Evolutionary conservation across 2,113 vertebrate species (phyloP).

Genomic region (Cavia aperea): DNA sequence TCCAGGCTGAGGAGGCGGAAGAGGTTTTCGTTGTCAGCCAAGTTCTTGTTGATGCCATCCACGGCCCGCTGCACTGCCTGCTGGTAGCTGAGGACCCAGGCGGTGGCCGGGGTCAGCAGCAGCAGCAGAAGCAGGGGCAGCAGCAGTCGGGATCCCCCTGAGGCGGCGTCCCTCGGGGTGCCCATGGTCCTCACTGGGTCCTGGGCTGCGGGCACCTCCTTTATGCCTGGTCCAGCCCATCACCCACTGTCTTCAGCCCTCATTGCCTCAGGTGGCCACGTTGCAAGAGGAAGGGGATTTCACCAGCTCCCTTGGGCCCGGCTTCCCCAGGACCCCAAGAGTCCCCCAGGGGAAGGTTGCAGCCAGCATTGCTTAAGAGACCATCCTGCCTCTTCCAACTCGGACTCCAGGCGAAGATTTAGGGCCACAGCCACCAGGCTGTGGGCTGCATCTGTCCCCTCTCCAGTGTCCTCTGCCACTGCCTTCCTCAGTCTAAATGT

Average conservation of each 20-base stretch:
- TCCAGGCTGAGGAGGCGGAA: constrained; percentile 49
- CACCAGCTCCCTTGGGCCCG: neutral
- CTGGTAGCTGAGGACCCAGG: neutral
- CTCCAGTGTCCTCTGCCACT: neutral
- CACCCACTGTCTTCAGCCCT: neutral
- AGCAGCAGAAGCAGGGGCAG: neutral
- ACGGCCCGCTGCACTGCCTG: constrained; percentile 23
- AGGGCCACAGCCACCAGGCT: neutral
- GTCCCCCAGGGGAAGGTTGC: neutral
- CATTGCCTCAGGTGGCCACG: neutral
- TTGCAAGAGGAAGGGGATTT: neutral
- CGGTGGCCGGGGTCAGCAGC: neutral
- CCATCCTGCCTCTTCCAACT: neutral
- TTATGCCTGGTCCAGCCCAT: neutral
- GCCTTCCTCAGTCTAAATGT: too few species aligned
- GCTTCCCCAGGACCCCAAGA: neutral
- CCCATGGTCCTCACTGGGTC: constrained; percentile 22
- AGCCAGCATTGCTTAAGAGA: neutral
- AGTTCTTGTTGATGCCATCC: constrained; percentile 14
- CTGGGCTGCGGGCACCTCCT: neutral
- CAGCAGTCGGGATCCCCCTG: neutral
- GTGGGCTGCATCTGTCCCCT: neutral
- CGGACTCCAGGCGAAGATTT: neutral
- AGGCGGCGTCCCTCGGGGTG: neutral
- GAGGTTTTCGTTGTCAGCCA: neutral